Percentiles rank a stretch among this genome's conserved stretches.
Conservation (phyloP, 2,113 vertebrate genomes). For the Mastomys coucha region DNA sequence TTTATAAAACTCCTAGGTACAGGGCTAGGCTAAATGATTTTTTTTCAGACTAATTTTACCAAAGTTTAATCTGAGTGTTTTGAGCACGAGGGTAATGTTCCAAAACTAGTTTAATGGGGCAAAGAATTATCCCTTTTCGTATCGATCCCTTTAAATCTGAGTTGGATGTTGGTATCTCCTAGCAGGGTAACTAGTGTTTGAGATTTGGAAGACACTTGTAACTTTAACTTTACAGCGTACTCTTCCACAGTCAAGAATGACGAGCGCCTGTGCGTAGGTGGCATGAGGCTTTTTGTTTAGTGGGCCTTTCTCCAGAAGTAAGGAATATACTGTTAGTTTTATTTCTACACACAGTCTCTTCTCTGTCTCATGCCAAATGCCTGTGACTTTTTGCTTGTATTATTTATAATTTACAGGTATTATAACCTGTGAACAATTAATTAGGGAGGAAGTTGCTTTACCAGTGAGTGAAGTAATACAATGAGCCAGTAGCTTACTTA, state of each 20-base stretch:
- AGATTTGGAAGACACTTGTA: slow-evolving; percentile 25
- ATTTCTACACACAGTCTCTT: neutral
- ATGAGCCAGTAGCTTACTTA: slow-evolving; percentile 56
- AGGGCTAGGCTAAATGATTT: slow-evolving; percentile 48
- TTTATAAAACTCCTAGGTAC: slow-evolving; percentile 45
- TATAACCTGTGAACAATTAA: slow-evolving; percentile 16
- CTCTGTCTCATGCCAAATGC: neutral
- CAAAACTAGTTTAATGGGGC: slow-evolving; percentile 50
- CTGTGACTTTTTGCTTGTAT: neutral
- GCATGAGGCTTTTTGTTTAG: neutral
- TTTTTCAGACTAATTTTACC: slow-evolving; percentile 62
- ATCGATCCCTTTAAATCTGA: slow-evolving; percentile 17
- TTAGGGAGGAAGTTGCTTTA: slow-evolving; percentile 53
- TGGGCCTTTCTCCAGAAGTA: slow-evolving; percentile 11
- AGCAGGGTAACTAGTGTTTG: slow-evolving; percentile 19
- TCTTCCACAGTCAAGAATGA: neutral
- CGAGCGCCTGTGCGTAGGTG: neutral
- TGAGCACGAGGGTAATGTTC: slow-evolving; percentile 2
- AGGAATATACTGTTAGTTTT: neutral
- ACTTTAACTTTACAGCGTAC: slow-evolving; percentile 36
- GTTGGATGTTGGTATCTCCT: neutral
- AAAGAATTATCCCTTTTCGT: neutral
- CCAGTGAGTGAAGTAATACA: slow-evolving; percentile 54
- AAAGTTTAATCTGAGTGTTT: slow-evolving; percentile 57
- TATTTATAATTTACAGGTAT: slow-evolving; percentile 15